phyloP scores from a whole-genome alignment of 2,113 vertebrate genomes.

The Seriola aureovittata region DNA sequence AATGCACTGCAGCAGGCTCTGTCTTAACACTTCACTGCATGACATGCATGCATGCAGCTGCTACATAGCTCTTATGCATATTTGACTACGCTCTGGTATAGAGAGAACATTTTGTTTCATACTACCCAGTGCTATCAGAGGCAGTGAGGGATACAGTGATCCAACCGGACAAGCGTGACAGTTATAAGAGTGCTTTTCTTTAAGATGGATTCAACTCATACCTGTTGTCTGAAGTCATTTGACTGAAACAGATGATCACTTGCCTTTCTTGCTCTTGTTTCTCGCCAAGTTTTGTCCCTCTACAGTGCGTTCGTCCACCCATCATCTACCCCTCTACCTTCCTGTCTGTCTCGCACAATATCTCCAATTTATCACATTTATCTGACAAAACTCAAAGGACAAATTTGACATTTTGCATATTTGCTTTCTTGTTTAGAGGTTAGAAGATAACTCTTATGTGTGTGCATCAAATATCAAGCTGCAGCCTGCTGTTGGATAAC shows the following conservation, averaged over 20 bases:
- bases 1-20: slow-evolving; percentile 2
- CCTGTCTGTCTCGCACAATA: not conserved
- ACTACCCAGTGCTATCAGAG: not conserved
- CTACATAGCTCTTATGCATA: slow-evolving; percentile 40
- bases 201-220: slow-evolving; percentile 30
- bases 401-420: not conserved
- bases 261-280: slow-evolving; percentile 10
- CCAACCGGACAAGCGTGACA: slow-evolving; percentile 14
- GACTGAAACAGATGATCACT: slow-evolving; percentile 27
- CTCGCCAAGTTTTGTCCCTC: not conserved
- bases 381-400: not conserved
- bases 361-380: not conserved
- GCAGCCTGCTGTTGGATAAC: too few species aligned
- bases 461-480: not conserved
- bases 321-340: not conserved
- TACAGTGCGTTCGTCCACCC: not conserved
- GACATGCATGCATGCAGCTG: slow-evolving; percentile 12
- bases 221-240: slow-evolving; percentile 35
- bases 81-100: slow-evolving; percentile 33
- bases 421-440: not conserved
- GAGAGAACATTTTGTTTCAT: slow-evolving; percentile 27
- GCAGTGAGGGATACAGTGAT: slow-evolving; percentile 18
- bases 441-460: not conserved
- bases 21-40: not conserved
- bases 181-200: not conserved